Evolutionary conservation across 2,797 vertebrate species (phyloP), one percentile per base, ranked within the genome.

Genomic region (Halcyon chelicuti): DNA sequence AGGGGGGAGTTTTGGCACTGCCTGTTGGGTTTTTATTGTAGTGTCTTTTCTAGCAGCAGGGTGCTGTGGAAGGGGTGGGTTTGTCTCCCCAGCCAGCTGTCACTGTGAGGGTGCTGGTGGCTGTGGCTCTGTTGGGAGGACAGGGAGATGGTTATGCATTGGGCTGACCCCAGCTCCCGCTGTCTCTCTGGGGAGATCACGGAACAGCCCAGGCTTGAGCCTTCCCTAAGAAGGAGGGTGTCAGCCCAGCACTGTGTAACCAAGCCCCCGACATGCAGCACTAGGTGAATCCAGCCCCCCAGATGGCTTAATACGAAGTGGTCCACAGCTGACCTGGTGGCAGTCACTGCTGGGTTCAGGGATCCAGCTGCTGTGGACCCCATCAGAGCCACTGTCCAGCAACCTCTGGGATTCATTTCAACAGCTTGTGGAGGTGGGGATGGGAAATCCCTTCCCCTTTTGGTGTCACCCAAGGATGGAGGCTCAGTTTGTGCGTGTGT

Each of bases 321-420:
- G 39, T 82, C 26, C 0, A 0, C 4, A 10, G 49, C 79, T 5
- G 1, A 57, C 26, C 37, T 2, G 1, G 17, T 60, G 35, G 28
- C 1, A 5, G 16, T 68, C 55, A 7, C 62, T 83, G 42, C 52
- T 67, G 49, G 17, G 31, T 15, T 21, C 33, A n/a, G 55, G 17
- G 68, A 60, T 37, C 25, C 18, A 12, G 4, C 10, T 0, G 1
- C 58, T 28, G 6, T 13, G 35, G 23, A 3, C 7, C 35, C n/a
- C 65, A 57, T 73, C 17, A 5, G 60, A 90, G n/a, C 11, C 19
- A 13, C 21, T 7, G 12, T 49, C 12, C 29, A 44, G 18, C 37
- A 74, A 12, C 10, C 19, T 62, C 58, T 0, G 0, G 35, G 46
- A 44, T 39, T 79, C 2, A 35, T 63, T 86, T 75, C 20, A 42